Conservation (phyloP, 2,888 invertebrate species). For the Cerastis rubricosa region DNA sequence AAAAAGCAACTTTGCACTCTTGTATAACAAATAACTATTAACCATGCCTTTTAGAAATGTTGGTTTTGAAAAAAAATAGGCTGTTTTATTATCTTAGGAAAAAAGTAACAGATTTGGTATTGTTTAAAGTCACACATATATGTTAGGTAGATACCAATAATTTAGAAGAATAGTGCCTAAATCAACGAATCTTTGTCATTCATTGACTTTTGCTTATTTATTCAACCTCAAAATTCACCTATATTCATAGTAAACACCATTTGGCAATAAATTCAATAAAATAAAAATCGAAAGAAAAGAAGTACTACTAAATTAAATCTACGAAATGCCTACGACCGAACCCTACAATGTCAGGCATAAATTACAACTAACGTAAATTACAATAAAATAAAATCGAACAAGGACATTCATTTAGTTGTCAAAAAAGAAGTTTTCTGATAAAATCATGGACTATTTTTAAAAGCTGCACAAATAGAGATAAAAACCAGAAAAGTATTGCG, state of each 20-base stretch:
- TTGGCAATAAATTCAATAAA: neutral
- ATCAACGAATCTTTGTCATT: neutral
- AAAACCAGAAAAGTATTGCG: neutral
- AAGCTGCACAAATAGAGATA: neutral
- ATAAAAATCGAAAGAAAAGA: neutral
- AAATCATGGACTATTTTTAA: neutral
- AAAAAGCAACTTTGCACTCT: no score
- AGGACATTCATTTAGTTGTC: neutral
- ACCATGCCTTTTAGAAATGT: no score
- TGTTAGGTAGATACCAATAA: no score
- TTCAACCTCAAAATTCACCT: neutral
- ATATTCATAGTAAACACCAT: neutral
- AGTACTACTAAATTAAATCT: neutral
- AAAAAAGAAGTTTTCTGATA: neutral
- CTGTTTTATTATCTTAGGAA: no score
- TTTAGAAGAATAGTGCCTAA: neutral
- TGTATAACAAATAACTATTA: no score
- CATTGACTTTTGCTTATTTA: neutral
- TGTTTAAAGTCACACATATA: no score
- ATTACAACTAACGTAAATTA: neutral
- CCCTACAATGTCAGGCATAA: neutral
- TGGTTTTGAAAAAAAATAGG: no score
- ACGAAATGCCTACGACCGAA: neutral
- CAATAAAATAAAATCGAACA: neutral
- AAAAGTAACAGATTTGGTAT: no score